Evolutionary conservation across 53 echinoderm and acorn worm genomes (phyloP).

Genomic region (Astropecten irregularis): DNA sequence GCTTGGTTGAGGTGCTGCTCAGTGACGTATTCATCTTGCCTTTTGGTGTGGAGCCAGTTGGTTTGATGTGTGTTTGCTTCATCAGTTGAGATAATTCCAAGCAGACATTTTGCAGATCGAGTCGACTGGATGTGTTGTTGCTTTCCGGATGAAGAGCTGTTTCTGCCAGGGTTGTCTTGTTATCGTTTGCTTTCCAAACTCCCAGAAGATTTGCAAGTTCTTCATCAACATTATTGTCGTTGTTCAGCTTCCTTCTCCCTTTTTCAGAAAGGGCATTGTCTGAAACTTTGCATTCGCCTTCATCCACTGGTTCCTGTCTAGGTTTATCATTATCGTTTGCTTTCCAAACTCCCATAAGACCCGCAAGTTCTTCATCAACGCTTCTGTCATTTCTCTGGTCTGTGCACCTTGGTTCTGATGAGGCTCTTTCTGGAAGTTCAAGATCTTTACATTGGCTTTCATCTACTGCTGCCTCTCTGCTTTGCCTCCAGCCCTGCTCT

Average conservation of each 20-base stretch:
- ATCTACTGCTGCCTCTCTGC: constrained; percentile 1
- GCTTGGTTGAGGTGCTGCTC: neutral
- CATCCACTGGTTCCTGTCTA: neutral
- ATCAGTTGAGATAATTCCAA: neutral
- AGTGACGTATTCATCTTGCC: neutral
- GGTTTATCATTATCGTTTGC: neutral
- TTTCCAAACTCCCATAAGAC: neutral
- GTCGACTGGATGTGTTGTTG: neutral
- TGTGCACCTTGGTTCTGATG: too few relatives aligned
- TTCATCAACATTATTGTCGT: neutral
- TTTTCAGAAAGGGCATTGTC: too few relatives aligned
- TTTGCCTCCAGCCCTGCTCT: neutral
- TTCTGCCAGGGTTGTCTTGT: neutral
- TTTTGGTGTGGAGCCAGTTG: neutral
- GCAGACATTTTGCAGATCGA: neutral
- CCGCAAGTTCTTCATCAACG: neutral
- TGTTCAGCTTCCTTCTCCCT: too few relatives aligned
- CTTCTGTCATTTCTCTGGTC: too few relatives aligned
- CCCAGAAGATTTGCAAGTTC: neutral
- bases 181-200: neutral
- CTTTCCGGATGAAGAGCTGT: neutral
- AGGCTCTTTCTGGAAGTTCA: too few relatives aligned
- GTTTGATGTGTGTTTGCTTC: neutral
- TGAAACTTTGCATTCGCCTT: neutral
- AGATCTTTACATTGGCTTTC: neutral